Conservation (phyloP, 2,888 invertebrate genomes). For the Oligia fasciuncula region DNA sequence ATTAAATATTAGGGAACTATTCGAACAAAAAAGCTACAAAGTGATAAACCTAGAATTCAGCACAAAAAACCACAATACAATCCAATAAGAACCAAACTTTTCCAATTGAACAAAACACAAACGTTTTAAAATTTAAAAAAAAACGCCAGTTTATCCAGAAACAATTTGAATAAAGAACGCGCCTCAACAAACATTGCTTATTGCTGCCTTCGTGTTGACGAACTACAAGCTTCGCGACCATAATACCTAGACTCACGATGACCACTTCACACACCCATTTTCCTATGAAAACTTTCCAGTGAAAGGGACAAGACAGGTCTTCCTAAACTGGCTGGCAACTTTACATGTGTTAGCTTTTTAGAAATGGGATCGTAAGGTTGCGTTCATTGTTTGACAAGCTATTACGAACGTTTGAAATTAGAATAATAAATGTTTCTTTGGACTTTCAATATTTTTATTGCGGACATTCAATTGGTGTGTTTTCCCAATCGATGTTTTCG, state of each 20-base stretch:
- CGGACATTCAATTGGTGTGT: constrained; percentile 36
- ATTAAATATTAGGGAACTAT: neutral
- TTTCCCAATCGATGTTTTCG: constrained; percentile 1
- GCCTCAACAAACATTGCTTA: constrained; percentile 82
- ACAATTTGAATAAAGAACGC: constrained; percentile 82
- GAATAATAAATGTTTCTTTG: constrained; percentile 73
- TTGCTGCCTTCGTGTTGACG: constrained; percentile 80
- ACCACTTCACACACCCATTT: constrained; percentile 65
- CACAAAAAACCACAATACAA: neutral
- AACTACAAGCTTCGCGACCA: constrained; percentile 73
- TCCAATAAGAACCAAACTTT: neutral
- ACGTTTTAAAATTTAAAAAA: neutral
- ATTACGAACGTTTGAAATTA: constrained; percentile 75
- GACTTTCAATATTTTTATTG: constrained; percentile 66
- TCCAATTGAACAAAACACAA: constrained; percentile 1
- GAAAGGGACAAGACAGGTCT: constrained; percentile 67
- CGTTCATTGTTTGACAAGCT: constrained; percentile 80
- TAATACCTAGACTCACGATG: constrained; percentile 65
- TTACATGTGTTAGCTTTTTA: constrained; percentile 82
- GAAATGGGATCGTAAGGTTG: constrained; percentile 80
- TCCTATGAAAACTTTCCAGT: constrained; percentile 50
- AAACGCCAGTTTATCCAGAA: constrained; percentile 69
- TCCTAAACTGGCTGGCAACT: constrained; percentile 67
- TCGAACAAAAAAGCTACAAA: neutral
- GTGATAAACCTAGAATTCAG: neutral